Base-by-base conservation (phyloP, 2,888 invertebrate species). In the Drosophila stalkeri region DNA sequence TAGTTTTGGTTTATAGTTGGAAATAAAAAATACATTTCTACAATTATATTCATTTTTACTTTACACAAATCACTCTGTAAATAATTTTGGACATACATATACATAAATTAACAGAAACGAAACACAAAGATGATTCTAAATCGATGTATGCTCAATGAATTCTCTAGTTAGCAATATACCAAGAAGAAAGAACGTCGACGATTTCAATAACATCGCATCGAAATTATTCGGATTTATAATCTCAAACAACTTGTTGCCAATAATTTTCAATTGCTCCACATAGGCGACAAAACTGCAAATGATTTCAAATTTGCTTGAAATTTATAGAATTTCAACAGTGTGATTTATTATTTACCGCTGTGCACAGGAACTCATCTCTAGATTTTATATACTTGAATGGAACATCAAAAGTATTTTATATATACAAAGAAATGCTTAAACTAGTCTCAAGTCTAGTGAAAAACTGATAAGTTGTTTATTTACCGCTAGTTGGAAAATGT, bases 121-220 rank as follows among this genome's bases (percentile, higher is more conserved):
- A 37, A 37, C 14, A 52, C 7, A 20, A 7, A 14, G 14, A 52
- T 9, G 18, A 7, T 2, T 8, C 55, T 12, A 54, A n/a, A 3
- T 20, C n/a, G 46, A 12, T 12, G n/a, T 33, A 43, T 55, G 20
- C 11, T 18, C 27, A 11, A 46, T 46, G 27, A 66, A 51, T 14
- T 51, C 20, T 20, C 51, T 77, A 1, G 73, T 59, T 43, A 78
- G 18, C 59, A 51, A 62, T 1, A 37, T 14, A 47, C 69, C 79
- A 33, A 79, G 27, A 1, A 74, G 20, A 33, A 79, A 77, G 6
- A 79, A 23, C 1, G 55, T 2, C 14, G 59, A 59, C 3, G 41
- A 27, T 27, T 59, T 78, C 27, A 76, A 31, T 16, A 69, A 2
- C 76, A 62, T 78, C 9, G 44, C 2, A n/a, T 49, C 2, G 2